phyloP scores from a whole-genome alignment of 1,140 invertebrate species.

The Drosophila ironensis region DNA sequence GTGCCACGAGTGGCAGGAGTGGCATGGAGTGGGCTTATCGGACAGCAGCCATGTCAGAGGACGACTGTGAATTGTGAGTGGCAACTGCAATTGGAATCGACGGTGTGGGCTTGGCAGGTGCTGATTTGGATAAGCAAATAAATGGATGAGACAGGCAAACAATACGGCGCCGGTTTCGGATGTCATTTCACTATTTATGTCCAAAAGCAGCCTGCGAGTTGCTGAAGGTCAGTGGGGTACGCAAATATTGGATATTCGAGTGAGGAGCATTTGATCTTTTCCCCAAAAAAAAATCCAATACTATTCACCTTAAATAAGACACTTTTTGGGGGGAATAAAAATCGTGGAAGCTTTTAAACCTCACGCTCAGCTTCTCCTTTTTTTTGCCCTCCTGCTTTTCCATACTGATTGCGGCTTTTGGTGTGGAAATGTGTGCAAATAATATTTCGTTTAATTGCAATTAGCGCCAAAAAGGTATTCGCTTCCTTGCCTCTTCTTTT shows the following conservation, averaged over 20 bases:
- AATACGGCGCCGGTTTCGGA: not conserved
- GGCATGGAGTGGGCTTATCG: slow-evolving; percentile 19
- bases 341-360: no score
- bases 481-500: no score
- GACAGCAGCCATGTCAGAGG: slow-evolving; percentile 12
- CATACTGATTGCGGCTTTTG: slow-evolving; percentile 39
- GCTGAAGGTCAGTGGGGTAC: not conserved
- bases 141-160: slow-evolving; percentile 16
- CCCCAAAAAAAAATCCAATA: no score
- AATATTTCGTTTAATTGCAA: slow-evolving; percentile 71
- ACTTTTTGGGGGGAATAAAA: no score
- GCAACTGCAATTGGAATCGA: slow-evolving; percentile 38
- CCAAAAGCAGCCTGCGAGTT: not conserved
- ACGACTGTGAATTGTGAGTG: slow-evolving; percentile 30
- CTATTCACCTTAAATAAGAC: no score
- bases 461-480: slow-evolving; percentile 52
- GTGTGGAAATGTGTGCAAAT: slow-evolving; percentile 48
- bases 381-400: not conserved
- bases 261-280: not conserved
- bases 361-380: no score
- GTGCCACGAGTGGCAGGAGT: no score
- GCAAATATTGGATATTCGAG: no score
- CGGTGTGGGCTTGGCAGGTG: slow-evolving; percentile 4
- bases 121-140: slow-evolving; percentile 24
- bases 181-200: slow-evolving; percentile 7